A percentile compares a stretch with the other conserved stretches of the same genome.
These are phyloP conservation scores for Luperina testacea DNA, from an alignment of 2,888 invertebrate genomes.

Conservation along the genomic window DNA sequence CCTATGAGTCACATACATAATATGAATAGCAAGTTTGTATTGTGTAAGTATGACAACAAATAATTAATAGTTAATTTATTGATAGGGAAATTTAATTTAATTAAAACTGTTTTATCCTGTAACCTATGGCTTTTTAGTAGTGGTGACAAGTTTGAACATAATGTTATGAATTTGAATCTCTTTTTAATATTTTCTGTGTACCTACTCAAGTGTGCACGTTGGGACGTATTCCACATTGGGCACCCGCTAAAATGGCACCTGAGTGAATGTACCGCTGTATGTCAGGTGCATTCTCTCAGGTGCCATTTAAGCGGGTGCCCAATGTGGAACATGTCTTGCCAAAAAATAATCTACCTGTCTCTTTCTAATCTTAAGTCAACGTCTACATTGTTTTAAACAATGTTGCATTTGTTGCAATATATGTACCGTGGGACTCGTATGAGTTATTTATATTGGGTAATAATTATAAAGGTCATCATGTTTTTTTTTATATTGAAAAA, in stretches of 20 bases:
- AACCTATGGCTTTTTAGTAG: not conserved
- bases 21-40: not conserved
- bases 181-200: too few species aligned
- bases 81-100: not conserved
- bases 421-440: not conserved
- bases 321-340: not conserved
- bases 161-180: not conserved
- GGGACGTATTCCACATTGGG: too few species aligned
- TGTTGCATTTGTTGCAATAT: constrained; percentile 16
- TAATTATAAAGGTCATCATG: constrained; percentile 14
- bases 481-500: not conserved
- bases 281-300: too few species aligned
- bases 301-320: too few species aligned
- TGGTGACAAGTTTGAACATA: not conserved
- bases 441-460: not conserved
- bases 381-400: not conserved
- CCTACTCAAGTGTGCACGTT: too few species aligned
- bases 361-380: not conserved
- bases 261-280: too few species aligned
- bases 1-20: constrained; percentile 8
- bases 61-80: not conserved
- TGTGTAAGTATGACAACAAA: not conserved
- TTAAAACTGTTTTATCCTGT: not conserved
- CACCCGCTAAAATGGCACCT: too few species aligned
- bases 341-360: not conserved